These are phyloP conservation scores for Ailurus styani DNA, from an alignment of 2,113 vertebrate species.

Conservation along the genomic window DNA sequence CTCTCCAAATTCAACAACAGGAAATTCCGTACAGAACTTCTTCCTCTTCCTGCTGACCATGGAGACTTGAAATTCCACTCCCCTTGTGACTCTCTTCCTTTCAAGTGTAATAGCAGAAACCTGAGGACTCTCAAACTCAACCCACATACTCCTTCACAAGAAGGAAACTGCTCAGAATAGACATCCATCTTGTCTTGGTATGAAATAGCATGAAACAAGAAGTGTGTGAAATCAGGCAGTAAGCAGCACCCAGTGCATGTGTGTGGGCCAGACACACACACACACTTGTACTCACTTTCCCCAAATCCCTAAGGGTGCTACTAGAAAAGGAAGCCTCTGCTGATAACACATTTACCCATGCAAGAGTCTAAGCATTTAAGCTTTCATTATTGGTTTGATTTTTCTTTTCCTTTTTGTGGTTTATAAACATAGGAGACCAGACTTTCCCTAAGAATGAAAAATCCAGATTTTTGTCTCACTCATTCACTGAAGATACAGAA, in stretches of 20 bases:
- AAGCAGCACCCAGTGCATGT: background rate
- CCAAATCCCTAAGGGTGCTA: no score
- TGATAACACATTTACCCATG: background rate
- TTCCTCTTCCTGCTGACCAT: background rate
- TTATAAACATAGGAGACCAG: background rate
- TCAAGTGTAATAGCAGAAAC: background rate
- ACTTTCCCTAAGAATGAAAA: background rate
- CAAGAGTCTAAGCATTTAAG: background rate
- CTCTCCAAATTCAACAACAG: background rate
- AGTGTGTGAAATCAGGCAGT: background rate
- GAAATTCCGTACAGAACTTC: background rate
- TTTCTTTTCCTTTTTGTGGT: background rate
- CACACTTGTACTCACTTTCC: background rate
- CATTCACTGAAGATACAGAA: background rate
- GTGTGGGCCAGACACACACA: background rate
- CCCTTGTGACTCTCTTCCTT: background rate
- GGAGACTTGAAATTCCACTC: background rate
- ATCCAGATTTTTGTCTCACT: background rate
- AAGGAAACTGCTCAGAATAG: background rate
- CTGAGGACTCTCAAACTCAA: background rate
- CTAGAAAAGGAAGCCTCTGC: background rate
- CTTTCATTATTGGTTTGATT: background rate
- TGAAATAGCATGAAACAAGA: background rate
- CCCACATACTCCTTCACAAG: background rate
- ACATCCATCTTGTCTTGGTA: background rate